Percentiles rank a stretch among this genome's conserved stretches.
Conservation (phyloP, 2,797 vertebrate species). For the Dromococcyx pavoninus region DNA sequence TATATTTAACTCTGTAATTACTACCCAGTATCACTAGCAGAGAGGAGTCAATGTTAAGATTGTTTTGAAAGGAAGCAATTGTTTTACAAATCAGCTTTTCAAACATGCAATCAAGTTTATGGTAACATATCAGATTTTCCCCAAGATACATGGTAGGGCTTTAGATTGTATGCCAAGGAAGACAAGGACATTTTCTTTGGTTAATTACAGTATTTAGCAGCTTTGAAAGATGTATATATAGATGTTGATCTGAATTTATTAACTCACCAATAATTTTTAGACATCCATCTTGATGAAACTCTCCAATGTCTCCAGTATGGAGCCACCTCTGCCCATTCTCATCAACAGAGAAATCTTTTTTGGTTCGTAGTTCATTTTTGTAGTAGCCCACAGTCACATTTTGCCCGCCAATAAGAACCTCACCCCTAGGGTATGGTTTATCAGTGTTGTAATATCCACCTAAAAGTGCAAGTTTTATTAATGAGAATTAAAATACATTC, state of each 20-base stretch:
- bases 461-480: conserved; percentile 47
- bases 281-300: conserved; percentile 91
- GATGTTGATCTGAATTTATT: not conserved
- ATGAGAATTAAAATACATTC: not conserved
- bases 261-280: conserved; percentile 93
- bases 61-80: not conserved
- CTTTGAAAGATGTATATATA: not conserved
- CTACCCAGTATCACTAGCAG: not conserved
- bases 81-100: not conserved
- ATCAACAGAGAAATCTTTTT: conserved; percentile 87
- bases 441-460: conserved; percentile 90
- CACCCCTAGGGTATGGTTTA: conserved; percentile 89
- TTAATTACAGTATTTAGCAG: not conserved
- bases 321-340: conserved; percentile 91
- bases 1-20: not conserved
- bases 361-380: conserved; percentile 84
- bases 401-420: conserved; percentile 92
- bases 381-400: conserved; percentile 95
- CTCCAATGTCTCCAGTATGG: conserved; percentile 93
- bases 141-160: not conserved
- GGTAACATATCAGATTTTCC: not conserved
- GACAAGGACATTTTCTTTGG: fast-evolving
- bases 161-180: not conserved
- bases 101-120: not conserved
- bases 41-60: not conserved